A percentile compares a stretch with the other conserved stretches of the same genome.
phyloP scores from a whole-genome alignment of 2,888 invertebrate species.

The Meiosimyza platycephala region DNA sequence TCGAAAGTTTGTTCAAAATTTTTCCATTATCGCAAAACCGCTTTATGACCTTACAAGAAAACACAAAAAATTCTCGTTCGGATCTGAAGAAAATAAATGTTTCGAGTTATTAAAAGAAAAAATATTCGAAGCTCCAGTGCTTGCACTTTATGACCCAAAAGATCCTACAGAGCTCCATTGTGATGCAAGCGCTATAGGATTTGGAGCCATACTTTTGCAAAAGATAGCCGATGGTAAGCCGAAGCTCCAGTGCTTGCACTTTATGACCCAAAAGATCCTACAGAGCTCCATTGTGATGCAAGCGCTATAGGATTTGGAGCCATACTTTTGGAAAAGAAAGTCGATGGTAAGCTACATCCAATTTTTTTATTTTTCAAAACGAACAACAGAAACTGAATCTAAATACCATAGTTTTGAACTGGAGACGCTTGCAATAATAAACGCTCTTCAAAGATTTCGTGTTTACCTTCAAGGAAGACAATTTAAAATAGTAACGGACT shows the following conservation, averaged over 20 bases:
- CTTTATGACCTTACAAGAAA: constrained; percentile 40
- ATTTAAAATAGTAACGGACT: constrained; percentile 17
- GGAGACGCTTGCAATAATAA: constrained; percentile 11
- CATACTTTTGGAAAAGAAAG: constrained; percentile 30
- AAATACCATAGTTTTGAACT: constrained; percentile 24
- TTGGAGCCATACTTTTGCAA: constrained; percentile 36
- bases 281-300: constrained; percentile 33
- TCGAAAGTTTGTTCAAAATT: constrained; percentile 41
- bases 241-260: constrained; percentile 28
- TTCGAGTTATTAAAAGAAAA: constrained; percentile 36
- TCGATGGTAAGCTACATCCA: too few relatives aligned
- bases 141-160: constrained; percentile 24
- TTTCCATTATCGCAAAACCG: constrained; percentile 36
- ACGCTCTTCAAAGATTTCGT: constrained; percentile 31
- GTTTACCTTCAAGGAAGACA: constrained; percentile 21
- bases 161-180: constrained; percentile 19
- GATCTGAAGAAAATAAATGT: constrained; percentile 32
- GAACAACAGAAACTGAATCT: not conserved
- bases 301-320: constrained; percentile 35
- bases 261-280: constrained; percentile 5
- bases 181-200: constrained; percentile 36
- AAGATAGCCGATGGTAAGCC: not conserved
- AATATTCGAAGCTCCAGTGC: constrained; percentile 28
- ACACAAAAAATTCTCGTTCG: constrained; percentile 40
- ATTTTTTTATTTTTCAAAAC: constrained; percentile 23